Conservation (phyloP, 2,888 invertebrate genomes). For the Parnassius smintheus region DNA sequence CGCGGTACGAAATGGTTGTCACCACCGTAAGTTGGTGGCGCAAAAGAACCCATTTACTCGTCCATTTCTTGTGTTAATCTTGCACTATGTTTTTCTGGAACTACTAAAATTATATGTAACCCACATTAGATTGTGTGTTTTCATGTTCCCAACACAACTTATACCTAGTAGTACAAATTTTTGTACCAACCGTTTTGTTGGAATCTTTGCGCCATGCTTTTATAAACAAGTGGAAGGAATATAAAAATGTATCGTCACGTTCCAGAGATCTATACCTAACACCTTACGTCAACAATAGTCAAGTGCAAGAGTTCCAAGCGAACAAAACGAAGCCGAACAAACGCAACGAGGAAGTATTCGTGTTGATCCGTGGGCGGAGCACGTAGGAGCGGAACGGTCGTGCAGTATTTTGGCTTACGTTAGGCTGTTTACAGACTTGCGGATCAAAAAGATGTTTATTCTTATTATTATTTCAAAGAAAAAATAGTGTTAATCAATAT, state of each 20-base stretch:
- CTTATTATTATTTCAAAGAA: too few relatives aligned
- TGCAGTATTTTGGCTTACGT: constrained; percentile 46
- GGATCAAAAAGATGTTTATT: constrained; percentile 4
- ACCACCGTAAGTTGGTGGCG: too few relatives aligned
- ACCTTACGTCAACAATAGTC: constrained; percentile 16
- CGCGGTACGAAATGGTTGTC: too few relatives aligned
- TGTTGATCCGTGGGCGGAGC: constrained; percentile 59
- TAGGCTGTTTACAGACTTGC: constrained; percentile 42
- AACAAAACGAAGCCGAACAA: constrained; percentile 38
- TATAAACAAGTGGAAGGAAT: background rate
- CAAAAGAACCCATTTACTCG: too few relatives aligned
- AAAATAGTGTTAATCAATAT: too few relatives aligned
- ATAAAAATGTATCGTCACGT: constrained; percentile 2
- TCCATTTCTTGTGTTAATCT: too few relatives aligned
- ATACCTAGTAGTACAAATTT: too few relatives aligned
- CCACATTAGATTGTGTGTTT: too few relatives aligned
- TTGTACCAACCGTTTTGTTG: too few relatives aligned
- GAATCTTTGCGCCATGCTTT: background rate
- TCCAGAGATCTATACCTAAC: constrained; percentile 3
- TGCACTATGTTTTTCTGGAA: too few relatives aligned
- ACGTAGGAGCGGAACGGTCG: constrained; percentile 57
- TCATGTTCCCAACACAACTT: too few relatives aligned
- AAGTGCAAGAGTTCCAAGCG: constrained; percentile 32
- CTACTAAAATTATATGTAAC: too few relatives aligned
- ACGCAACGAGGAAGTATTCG: constrained; percentile 61